Conservation (phyloP, 2,113 vertebrate genomes). For the Cyanoderma ruficeps region DNA sequence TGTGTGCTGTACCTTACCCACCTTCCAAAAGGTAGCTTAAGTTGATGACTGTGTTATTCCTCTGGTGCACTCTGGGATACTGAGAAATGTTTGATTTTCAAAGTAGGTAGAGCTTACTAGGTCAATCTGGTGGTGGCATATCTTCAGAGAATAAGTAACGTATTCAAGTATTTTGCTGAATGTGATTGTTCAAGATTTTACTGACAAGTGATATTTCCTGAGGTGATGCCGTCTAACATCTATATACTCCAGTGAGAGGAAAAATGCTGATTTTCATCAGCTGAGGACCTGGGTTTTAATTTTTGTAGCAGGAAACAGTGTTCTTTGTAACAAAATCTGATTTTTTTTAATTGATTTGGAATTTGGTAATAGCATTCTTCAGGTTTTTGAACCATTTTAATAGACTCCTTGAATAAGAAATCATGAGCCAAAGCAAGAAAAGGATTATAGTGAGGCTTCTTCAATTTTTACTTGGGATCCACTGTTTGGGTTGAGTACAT, state of each 20-base stretch:
- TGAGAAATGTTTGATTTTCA: not conserved
- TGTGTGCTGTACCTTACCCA: not conserved
- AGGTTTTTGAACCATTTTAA: not conserved
- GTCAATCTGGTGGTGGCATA: not conserved
- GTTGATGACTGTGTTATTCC: not conserved
- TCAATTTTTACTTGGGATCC: not conserved
- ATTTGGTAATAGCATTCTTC: not conserved
- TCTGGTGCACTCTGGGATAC: not conserved
- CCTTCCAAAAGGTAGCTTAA: not conserved
- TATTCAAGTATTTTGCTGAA: not conserved
- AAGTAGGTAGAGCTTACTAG: not conserved
- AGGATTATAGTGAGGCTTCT: not conserved
- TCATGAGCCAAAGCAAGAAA: not conserved
- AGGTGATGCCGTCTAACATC: not conserved
- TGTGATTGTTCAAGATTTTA: not conserved
- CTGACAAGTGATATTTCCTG: not conserved
- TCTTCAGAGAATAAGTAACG: not conserved
- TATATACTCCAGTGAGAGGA: not conserved
- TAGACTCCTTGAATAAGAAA: not conserved
- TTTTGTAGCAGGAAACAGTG: not conserved
- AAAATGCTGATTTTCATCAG: not conserved
- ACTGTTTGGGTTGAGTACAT: not conserved
- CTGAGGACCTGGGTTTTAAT: not conserved
- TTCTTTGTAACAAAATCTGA: not conserved
- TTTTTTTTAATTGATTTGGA: not conserved